Conservation (phyloP, 1,140 invertebrate genomes). For the Trinorchestia longiramus region DNA sequence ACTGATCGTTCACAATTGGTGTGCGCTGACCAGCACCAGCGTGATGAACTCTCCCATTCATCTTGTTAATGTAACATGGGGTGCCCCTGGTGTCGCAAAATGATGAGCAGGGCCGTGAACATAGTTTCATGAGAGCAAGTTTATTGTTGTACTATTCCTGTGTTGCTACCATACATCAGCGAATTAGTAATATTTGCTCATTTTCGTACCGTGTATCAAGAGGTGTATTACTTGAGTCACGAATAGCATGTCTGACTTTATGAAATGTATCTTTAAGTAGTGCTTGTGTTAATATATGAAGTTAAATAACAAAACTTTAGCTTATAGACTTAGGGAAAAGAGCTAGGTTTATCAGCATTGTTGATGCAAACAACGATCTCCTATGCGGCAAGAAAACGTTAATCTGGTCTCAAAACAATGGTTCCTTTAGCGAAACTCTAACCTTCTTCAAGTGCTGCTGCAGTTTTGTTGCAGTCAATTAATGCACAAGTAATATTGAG, state of each 20-base stretch:
- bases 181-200: background rate
- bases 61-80: background rate
- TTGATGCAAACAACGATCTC: background rate
- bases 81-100: background rate
- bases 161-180: background rate
- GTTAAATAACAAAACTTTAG: background rate
- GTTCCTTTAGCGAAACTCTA: background rate
- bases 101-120: background rate
- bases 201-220: background rate
- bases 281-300: background rate
- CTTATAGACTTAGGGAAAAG: background rate
- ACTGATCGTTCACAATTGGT: constrained; percentile 1
- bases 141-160: background rate
- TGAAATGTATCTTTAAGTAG: background rate
- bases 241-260: background rate
- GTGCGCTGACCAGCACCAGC: background rate
- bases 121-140: background rate
- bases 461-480: background rate
- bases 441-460: background rate
- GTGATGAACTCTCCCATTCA: background rate
- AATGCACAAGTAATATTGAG: background rate
- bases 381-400: no score
- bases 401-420: background rate
- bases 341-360: background rate
- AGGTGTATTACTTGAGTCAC: background rate